Conservation (phyloP, 1,140 invertebrate species). For the Anastatus disparis region DNA sequence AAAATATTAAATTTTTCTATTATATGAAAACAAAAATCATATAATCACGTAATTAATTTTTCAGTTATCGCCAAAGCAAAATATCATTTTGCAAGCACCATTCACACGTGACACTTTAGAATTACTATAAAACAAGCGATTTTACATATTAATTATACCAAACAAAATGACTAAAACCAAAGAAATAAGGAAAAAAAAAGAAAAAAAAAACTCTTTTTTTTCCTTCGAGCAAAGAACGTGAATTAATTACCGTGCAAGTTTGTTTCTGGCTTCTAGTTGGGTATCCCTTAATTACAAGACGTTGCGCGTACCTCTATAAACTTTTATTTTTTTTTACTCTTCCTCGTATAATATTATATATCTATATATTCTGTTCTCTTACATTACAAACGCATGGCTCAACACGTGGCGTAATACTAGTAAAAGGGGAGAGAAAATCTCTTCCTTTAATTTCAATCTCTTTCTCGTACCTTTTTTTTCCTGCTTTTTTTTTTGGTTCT, state of each 20-base stretch:
- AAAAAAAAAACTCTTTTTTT: too few relatives aligned
- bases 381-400: too few relatives aligned
- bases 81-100: too few relatives aligned
- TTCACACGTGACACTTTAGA: neutral
- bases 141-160: constrained; percentile 5
- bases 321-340: neutral
- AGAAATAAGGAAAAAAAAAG: constrained; percentile 3
- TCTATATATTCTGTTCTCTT: too few relatives aligned
- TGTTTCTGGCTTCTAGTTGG: neutral
- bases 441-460: too few relatives aligned
- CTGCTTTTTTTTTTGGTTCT: neutral
- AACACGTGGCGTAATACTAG: constrained; percentile 28
- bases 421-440: too few relatives aligned
- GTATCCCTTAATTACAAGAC: constrained; percentile 23
- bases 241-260: constrained; percentile 14
- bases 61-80: too few relatives aligned
- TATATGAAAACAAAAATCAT: too few relatives aligned
- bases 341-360: neutral
- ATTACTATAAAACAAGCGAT: constrained; percentile 1
- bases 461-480: too few relatives aligned
- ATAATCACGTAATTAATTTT: too few relatives aligned
- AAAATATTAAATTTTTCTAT: too few relatives aligned
- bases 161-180: neutral
- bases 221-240: neutral
- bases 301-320: neutral